Conservation (phyloP, 2,113 vertebrate species). For the Mastomys coucha region DNA sequence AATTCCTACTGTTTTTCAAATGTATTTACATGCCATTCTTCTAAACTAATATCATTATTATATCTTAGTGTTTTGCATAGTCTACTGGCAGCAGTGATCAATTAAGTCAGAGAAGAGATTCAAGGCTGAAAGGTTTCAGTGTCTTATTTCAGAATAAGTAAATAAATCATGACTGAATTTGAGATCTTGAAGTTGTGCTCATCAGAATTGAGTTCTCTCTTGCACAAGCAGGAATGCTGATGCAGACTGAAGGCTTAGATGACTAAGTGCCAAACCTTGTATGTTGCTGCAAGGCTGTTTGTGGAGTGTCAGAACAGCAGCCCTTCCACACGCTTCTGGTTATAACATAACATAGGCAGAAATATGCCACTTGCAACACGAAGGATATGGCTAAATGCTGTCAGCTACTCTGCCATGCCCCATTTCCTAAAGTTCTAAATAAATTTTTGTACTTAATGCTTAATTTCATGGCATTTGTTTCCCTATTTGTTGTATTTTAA, state of each 20-base stretch:
- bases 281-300: neutral
- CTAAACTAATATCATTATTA: neutral
- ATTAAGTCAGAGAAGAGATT: neutral
- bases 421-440: neutral
- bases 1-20: neutral
- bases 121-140: neutral
- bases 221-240: slow-evolving; percentile 27
- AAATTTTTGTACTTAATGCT: neutral
- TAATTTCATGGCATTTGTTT: neutral
- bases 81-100: neutral
- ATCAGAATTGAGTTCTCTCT: slow-evolving; percentile 1
- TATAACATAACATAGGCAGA: too few species aligned
- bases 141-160: neutral
- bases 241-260: neutral
- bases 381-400: neutral
- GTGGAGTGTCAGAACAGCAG: neutral
- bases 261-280: neutral
- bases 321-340: accelerated
- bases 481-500: neutral
- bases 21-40: neutral
- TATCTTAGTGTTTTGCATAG: neutral
- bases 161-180: neutral
- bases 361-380: accelerated
- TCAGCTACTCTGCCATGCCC: neutral
- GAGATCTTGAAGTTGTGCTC: slow-evolving; percentile 20